Conservation (phyloP, 1,140 invertebrate genomes). For the Panagrolaimus sp. region DNA sequence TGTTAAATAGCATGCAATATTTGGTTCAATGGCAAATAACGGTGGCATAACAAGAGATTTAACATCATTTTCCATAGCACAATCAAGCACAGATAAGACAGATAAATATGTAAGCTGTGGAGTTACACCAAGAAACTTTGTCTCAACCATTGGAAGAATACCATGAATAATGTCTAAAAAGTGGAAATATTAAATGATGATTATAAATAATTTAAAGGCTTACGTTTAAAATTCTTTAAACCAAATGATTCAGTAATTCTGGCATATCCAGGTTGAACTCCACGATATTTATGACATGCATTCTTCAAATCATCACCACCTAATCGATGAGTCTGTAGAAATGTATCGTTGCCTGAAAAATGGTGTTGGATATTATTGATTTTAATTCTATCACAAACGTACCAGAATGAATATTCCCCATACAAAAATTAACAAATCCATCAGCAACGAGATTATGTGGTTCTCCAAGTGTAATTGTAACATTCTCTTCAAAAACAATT, state of each 20-base stretch:
- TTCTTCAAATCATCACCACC: background rate
- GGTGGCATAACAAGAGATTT: background rate
- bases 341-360: slow-evolving; percentile 9
- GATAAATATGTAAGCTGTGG: background rate
- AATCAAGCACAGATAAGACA: background rate
- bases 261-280: background rate
- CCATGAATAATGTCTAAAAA: background rate
- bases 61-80: background rate
- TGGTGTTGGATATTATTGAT: background rate
- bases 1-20: background rate
- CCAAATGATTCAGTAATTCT: background rate
- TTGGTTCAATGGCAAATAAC: slow-evolving; percentile 2
- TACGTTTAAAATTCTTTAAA: background rate
- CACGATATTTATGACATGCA: slow-evolving; percentile 2
- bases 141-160: slow-evolving; percentile 7
- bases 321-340: background rate
- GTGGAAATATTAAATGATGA: background rate
- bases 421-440: background rate
- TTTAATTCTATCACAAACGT: background rate
- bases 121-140: background rate
- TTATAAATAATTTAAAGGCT: background rate
- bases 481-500: background rate
- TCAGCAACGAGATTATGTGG: background rate
- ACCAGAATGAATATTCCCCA: slow-evolving; percentile 10
- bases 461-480: background rate